A percentile compares a stretch with the other conserved stretches of the same genome.
Conservation (phyloP, 1,140 invertebrate species). For the Gryon sp. region DNA sequence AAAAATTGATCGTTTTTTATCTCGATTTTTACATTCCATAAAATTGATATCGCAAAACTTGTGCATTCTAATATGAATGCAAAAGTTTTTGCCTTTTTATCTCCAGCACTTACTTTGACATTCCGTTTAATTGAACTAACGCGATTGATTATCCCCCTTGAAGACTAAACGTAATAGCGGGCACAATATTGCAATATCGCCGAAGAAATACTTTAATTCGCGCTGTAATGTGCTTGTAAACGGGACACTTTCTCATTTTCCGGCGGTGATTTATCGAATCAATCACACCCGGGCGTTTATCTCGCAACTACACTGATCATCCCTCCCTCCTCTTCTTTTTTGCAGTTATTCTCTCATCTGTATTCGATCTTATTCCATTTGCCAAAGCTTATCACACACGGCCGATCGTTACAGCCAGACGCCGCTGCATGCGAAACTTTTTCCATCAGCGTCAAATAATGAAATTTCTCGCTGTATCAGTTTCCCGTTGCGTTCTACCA, state of each 20-base stretch:
- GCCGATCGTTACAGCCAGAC: constrained; percentile 50
- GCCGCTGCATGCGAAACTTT: constrained; percentile 46
- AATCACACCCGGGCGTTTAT: constrained; percentile 55
- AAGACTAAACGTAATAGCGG: no score
- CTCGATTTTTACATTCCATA: no score
- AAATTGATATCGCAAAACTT: no score
- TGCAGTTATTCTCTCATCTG: constrained; percentile 52
- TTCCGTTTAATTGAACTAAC: no score
- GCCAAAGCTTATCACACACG: constrained; percentile 48
- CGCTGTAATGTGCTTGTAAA: constrained; percentile 22
- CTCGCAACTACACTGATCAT: constrained; percentile 59
- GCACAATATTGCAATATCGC: constrained; percentile 5
- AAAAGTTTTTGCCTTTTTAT: no score
- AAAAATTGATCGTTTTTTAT: no score
- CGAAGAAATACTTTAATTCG: constrained; percentile 39
- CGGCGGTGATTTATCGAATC: constrained; percentile 57
- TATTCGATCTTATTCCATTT: constrained; percentile 60
- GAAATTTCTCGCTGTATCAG: constrained; percentile 46
- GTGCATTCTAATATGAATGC: no score
- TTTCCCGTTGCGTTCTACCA: background rate
- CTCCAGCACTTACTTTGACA: no score
- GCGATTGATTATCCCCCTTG: no score
- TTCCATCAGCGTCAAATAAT: constrained; percentile 56
- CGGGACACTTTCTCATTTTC: constrained; percentile 53
- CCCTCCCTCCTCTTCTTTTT: no score